Percentiles rank a stretch among this genome's conserved stretches.
phyloP scores from a whole-genome alignment of 2,797 vertebrate species.

The Gambelia wislizenii region DNA sequence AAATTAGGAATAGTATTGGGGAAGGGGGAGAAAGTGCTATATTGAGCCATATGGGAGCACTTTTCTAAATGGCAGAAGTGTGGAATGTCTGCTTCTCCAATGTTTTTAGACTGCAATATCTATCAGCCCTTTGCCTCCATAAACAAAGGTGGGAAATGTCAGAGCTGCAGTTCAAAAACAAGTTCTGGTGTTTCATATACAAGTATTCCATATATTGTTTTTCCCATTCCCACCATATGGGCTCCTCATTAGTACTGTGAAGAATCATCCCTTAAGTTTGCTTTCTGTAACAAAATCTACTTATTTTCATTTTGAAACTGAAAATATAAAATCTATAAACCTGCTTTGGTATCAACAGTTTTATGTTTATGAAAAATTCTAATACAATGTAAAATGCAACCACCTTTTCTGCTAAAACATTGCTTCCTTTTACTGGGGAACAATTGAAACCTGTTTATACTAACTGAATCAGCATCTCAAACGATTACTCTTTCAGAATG shows the following conservation, averaged over 20 bases:
- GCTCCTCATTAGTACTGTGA: not conserved
- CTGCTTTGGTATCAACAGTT: not conserved
- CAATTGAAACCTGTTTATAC: too few species aligned
- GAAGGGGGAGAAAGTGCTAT: too few species aligned
- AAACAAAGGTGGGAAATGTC: too few species aligned
- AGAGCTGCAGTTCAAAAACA: too few species aligned
- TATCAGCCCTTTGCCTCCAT: too few species aligned
- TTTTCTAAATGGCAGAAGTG: not conserved
- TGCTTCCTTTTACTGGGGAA: not conserved
- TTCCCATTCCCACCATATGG: not conserved
- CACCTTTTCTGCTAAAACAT: not conserved
- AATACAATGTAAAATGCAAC: not conserved
- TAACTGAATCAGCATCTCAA: not conserved
- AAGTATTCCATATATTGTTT: too few species aligned
- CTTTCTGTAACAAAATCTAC: not conserved
- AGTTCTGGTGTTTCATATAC: too few species aligned
- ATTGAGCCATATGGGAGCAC: too few species aligned
- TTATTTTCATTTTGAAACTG: not conserved
- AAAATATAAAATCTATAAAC: conserved; percentile 1
- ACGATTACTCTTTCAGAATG: not conserved
- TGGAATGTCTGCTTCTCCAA: not conserved
- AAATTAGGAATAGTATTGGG: not conserved
- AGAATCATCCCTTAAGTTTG: not conserved
- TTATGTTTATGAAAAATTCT: not conserved
- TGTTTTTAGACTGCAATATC: not conserved